These are phyloP conservation scores for Miltochrista miniata DNA, from an alignment of 2,888 invertebrate genomes.

Conservation along the genomic window DNA sequence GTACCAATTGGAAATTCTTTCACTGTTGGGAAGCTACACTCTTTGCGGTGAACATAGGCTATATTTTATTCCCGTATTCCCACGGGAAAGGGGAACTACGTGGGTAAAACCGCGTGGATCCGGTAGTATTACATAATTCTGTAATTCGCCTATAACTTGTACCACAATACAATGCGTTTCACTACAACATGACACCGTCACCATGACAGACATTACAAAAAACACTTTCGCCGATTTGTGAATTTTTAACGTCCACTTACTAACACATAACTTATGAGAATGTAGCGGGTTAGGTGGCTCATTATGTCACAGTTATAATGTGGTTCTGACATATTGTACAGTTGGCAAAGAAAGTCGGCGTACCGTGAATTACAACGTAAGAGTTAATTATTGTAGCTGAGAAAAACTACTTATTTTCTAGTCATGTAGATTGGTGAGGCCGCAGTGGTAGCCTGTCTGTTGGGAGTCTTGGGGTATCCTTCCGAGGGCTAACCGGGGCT, in stretches of 20 bases:
- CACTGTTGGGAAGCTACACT: too few species aligned
- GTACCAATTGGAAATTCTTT: too few species aligned
- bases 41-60: too few species aligned
- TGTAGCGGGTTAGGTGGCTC: not conserved
- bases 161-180: constrained; percentile 41
- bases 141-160: constrained; percentile 12
- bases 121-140: too few species aligned
- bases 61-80: too few species aligned
- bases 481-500: too few species aligned
- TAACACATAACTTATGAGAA: constrained; percentile 16
- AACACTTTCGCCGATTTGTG: constrained; percentile 56
- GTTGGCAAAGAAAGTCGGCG: not conserved
- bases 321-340: not conserved
- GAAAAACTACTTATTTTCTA: not conserved
- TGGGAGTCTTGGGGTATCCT: too few species aligned
- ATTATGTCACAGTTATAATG: constrained; percentile 4
- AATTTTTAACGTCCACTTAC: constrained; percentile 25
- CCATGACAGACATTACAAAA: constrained; percentile 53
- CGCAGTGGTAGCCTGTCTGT: too few species aligned
- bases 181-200: constrained; percentile 34
- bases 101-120: too few species aligned
- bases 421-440: too few species aligned
- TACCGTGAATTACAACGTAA: too few species aligned
- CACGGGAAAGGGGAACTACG: too few species aligned
- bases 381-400: not conserved